Conservation (phyloP, 30 jellyfish, hydroid and myxozoan genomes). For the Chironex yamaguchii region DNA sequence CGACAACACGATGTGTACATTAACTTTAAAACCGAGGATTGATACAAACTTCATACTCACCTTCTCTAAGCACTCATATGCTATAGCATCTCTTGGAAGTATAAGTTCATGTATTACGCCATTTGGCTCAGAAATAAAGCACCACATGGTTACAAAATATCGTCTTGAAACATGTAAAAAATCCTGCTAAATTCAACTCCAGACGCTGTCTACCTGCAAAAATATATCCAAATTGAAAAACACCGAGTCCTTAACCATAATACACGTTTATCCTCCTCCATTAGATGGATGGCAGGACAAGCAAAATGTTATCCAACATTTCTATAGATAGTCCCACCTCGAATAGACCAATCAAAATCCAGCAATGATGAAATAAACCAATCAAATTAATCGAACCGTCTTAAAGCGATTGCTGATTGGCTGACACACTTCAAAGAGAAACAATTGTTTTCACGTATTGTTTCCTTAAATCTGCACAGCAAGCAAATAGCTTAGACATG, state of each 20-base stretch:
- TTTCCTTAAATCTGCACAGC: no score
- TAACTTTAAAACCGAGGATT: background rate
- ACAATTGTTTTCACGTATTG: no score
- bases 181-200: no score
- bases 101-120: slow-evolving; percentile 95
- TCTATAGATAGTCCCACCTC: background rate
- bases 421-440: no score
- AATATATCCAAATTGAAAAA: no score
- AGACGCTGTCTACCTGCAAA: background rate
- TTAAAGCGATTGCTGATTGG: no score
- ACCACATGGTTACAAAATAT: slow-evolving; percentile 81
- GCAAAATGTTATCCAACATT: no score
- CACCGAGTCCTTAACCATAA: background rate
- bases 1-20: background rate
- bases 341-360: slow-evolving; percentile 11
- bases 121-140: slow-evolving; percentile 93
- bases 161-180: background rate
- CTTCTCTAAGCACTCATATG: slow-evolving; percentile 89
- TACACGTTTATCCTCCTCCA: no score
- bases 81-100: slow-evolving; percentile 82
- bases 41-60: slow-evolving; percentile 46
- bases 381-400: no score
- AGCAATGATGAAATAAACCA: background rate
- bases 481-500: no score
- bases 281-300: no score